Evolutionary conservation across 2,113 vertebrate genomes (phyloP), one percentile per base, ranked within the genome.

Genomic region (Diadophis punctatus): DNA sequence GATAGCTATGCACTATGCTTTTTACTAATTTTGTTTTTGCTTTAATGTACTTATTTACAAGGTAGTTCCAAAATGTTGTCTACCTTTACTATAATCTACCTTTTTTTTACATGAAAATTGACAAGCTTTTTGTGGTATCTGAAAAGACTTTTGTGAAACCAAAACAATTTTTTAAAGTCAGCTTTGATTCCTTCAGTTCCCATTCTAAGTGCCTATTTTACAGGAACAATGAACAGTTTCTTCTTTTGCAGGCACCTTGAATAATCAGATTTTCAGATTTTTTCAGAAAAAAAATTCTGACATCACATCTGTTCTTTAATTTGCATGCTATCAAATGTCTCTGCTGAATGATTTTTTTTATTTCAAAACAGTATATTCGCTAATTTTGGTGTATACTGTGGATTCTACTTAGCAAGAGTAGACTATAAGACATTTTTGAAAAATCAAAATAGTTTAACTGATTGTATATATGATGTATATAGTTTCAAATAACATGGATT

Each of bases 191-290:
- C 96, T 97, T 96, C 94, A 96, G 93, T 98, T 97, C 48, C 96
- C 97, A 97, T 98, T 98, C 98, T 98, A 99, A 99, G 99, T 99
- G 99, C 99, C 99, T 99, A 99, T 98, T 98, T 98, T 98, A 97
- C 97, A 98, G 97, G 98, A 97, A 97, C 95, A 96, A 96, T 98
- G 97, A 97, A 97, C 95, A 97, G 96, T 96, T 98, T 98, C 97
- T 98, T 97, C 20, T 96, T 98, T 96, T 97, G 96, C 95, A 95
- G 96, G 95, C 92, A 95, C 95, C 94, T 96, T 96, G 96, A 97
- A 95, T 94, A 92, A 96, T 97, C 96, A 96, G 94, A 97, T 97
- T 98, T 98, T 96, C 97, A 27, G 48, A 18, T 46, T 46, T 46
- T 46, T n/a, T n/a, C n/a, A n/a, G n/a, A n/a, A n/a, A n/a, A 96